phyloP scores from a whole-genome alignment of 2,888 invertebrate genomes.

The Xanthostigma xanthostigma region DNA sequence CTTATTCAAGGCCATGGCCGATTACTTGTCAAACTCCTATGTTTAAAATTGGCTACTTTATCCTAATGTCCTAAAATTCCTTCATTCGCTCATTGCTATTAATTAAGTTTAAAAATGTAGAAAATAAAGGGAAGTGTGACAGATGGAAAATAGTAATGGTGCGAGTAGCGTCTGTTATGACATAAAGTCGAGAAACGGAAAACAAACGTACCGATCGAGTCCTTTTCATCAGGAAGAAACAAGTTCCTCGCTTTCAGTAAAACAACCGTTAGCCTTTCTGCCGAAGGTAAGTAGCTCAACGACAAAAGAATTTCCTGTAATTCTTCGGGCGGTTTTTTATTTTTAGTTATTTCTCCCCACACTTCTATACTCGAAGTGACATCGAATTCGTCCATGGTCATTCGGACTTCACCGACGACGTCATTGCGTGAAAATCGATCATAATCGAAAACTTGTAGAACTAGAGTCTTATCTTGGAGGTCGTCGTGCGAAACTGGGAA shows the following conservation, averaged over 20 bases:
- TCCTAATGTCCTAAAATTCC: too few relatives aligned
- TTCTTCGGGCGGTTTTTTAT: slow-evolving; percentile 68
- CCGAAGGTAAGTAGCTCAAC: slow-evolving; percentile 75
- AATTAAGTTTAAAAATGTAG: too few relatives aligned
- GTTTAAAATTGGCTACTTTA: too few relatives aligned
- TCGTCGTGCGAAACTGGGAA: slow-evolving; percentile 85
- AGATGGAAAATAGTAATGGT: too few relatives aligned
- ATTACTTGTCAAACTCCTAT: too few relatives aligned
- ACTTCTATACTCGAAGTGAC: slow-evolving; percentile 64
- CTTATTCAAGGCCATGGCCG: too few relatives aligned
- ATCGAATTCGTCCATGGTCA: slow-evolving; percentile 63
- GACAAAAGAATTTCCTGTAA: slow-evolving; percentile 71
- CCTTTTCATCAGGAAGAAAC: slow-evolving; percentile 52
- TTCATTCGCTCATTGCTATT: too few relatives aligned
- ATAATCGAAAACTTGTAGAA: slow-evolving; percentile 55
- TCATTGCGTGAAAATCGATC: slow-evolving; percentile 75
- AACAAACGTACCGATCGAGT: slow-evolving; percentile 39
- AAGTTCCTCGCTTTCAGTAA: slow-evolving; percentile 75
- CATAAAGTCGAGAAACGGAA: too few relatives aligned
- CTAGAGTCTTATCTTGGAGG: slow-evolving; percentile 58
- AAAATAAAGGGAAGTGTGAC: too few relatives aligned
- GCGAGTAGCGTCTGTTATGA: too few relatives aligned
- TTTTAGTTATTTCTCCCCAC: slow-evolving; percentile 76
- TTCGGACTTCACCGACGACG: slow-evolving; percentile 70
- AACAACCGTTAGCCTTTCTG: slow-evolving; percentile 70